Evolutionary conservation across 2,113 vertebrate species (phyloP), one percentile per base, ranked within the genome.

Genomic region (Indri indri): DNA sequence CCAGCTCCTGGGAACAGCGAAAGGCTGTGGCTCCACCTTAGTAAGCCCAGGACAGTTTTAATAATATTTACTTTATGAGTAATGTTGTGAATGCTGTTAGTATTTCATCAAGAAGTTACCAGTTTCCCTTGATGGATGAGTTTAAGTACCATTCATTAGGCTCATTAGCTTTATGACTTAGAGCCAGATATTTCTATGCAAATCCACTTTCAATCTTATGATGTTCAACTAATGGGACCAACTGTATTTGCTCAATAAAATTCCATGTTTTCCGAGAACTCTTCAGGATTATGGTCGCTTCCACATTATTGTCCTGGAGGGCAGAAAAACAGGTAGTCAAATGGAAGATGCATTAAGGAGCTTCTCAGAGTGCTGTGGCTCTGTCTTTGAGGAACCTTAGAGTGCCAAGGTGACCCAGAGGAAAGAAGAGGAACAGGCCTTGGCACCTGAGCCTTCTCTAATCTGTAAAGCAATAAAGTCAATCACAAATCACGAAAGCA

Each of bases 41-140:
- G n/a, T 40, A 20, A 37, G 14, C 45, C 30, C 34, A 76, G 71
- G 66, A 63, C 47, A 40, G 40, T 42, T 73, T 91, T 42, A 90
- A 54, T 76, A 80, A 68, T 5, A 10, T 54, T 91, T 30, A 94
- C n/a, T 37, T 87, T 40, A 45, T 52, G 45, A 80, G 70, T 23
- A 40, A 37, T 37, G 54, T 84, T 95, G 89, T 86, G 50, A 88
- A 94, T 54, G 82, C 14, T 84, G 34, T 74, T 93, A 80, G 25
- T 80, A 57, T 83, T 65, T 90, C 45, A 93, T 93, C 32, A 34
- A 54, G 61, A 96, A 90, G 47, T 79, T 95, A 74, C 18, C 59
- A 10, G 16, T 90, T 91, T 88, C 66, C 84, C 40, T 77, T 90
- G 76, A 68, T 40, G 92, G 57, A 8, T 87, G 42, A 71, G 65